These are phyloP conservation scores for Thysanoteuthis rhombus DNA, from an alignment of 2,888 invertebrate genomes.

Conservation along the genomic window DNA sequence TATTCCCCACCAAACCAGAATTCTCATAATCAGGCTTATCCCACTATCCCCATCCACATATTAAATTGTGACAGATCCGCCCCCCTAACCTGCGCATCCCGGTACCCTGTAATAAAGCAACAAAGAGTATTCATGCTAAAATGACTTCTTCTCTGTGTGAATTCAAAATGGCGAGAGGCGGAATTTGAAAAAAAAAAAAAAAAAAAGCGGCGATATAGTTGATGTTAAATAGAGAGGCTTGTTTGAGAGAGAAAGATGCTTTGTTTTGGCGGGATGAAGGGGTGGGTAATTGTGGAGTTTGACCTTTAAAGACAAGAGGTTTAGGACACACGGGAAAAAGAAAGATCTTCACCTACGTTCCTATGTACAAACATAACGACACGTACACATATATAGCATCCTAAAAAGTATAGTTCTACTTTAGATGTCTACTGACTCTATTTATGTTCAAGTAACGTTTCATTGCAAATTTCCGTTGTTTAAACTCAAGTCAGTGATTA, in stretches of 20 bases:
- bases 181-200: background rate
- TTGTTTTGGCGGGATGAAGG: background rate
- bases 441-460: background rate
- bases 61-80: background rate
- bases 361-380: background rate
- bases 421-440: background rate
- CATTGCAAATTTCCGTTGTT: background rate
- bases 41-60: no score
- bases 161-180: background rate
- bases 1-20: no score
- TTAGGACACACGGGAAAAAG: background rate
- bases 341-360: background rate
- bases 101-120: background rate
- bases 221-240: background rate
- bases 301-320: background rate
- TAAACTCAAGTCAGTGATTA: background rate
- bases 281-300: background rate
- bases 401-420: background rate
- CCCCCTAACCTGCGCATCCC: background rate
- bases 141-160: background rate
- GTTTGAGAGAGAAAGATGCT: background rate
- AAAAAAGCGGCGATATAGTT: background rate
- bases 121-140: no score
- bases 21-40: no score
- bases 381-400: background rate